Conservation (phyloP, 2,797 vertebrate genomes). For the Potorous gilbertii region DNA sequence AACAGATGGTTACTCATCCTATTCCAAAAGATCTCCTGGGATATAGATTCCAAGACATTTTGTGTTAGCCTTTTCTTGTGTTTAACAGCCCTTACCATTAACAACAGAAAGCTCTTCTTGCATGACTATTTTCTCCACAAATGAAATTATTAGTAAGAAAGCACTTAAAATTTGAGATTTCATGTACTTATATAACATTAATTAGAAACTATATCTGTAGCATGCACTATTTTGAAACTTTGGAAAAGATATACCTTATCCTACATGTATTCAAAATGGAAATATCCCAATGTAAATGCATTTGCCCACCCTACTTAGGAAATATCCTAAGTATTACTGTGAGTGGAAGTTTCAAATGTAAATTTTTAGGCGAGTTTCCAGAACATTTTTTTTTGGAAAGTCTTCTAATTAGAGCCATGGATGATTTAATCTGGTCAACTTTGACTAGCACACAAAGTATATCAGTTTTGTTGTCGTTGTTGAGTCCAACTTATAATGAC, state of each 20-base stretch:
- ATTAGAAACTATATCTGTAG: background rate
- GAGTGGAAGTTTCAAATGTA: constrained; percentile 7
- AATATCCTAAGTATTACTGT: background rate
- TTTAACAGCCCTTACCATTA: background rate
- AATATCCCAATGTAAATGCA: background rate
- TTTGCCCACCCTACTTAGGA: background rate
- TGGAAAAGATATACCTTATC: background rate
- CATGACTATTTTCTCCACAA: background rate
- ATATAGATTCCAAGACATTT: background rate
- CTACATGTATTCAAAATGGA: background rate
- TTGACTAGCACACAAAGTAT: constrained; percentile 12
- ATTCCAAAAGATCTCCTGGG: background rate
- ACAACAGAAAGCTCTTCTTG: background rate
- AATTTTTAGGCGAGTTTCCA: background rate
- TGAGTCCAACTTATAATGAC: background rate
- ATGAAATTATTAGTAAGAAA: constrained; percentile 13
- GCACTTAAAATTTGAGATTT: background rate
- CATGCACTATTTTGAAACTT: constrained; percentile 4
- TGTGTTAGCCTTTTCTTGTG: background rate
- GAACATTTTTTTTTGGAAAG: background rate
- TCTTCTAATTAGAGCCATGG: background rate
- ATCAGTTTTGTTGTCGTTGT: background rate
- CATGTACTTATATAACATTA: constrained; percentile 1
- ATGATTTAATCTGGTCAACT: background rate
- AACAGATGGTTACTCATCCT: constrained; percentile 25